A percentile compares a stretch with the other conserved stretches of the same genome.
Conservation (phyloP, 2,888 invertebrate genomes). For the Drosophila tripunctata region DNA sequence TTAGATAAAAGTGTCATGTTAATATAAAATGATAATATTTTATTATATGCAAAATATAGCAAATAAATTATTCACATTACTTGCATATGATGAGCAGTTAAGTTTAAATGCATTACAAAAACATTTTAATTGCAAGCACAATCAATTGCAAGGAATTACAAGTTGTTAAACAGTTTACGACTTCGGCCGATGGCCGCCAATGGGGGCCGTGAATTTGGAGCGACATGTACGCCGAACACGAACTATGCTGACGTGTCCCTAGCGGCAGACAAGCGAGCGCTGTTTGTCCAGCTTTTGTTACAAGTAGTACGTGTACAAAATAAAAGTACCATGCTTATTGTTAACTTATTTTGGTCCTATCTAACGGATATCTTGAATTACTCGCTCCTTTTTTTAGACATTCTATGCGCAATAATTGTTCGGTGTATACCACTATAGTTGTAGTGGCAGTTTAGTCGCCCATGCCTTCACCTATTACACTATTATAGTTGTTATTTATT, state of each 20-base stretch:
- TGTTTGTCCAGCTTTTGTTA: conserved; percentile 8
- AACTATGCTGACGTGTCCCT: conserved; percentile 72
- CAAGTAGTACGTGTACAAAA: conserved; percentile 25
- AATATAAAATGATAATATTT: background rate
- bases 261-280: conserved; percentile 16
- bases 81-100: background rate
- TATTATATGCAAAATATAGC: background rate
- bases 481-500: conserved; percentile 28
- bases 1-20: no score
- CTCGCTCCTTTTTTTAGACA: conserved; percentile 23
- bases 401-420: conserved; percentile 51
- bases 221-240: conserved; percentile 8
- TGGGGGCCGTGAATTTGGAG: conserved; percentile 1
- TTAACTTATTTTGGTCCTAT: conserved; percentile 41
- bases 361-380: conserved; percentile 36
- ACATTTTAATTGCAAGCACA: conserved; percentile 16
- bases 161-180: conserved; percentile 22
- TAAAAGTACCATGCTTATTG: background rate
- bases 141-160: conserved; percentile 32
- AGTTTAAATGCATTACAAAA: conserved; percentile 11
- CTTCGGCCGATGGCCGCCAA: conserved; percentile 2
- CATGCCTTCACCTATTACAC: conserved; percentile 1
- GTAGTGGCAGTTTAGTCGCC: conserved; percentile 6
- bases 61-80: background rate
- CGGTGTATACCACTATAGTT: conserved; percentile 2